These are phyloP conservation scores for Drosophila rhopaloa DNA, from an alignment of 1,140 invertebrate species.

Conservation along the genomic window DNA sequence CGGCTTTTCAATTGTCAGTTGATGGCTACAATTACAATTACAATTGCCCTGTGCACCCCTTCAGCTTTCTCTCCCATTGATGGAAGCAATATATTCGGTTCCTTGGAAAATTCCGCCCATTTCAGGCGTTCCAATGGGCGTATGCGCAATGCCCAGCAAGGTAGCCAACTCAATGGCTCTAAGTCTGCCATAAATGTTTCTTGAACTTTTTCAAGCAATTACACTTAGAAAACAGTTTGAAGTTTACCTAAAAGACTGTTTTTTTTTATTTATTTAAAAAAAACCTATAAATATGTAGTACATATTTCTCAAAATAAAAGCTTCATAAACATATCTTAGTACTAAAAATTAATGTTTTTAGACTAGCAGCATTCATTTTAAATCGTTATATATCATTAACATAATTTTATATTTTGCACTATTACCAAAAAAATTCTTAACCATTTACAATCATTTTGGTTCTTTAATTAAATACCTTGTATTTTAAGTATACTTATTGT, in stretches of 20 bases:
- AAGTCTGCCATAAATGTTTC: slow-evolving; percentile 15
- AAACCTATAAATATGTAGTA: too few species aligned
- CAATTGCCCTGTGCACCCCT: background rate
- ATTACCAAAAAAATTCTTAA: too few species aligned
- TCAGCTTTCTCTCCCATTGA: background rate
- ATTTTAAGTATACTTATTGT: too few species aligned
- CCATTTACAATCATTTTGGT: too few species aligned
- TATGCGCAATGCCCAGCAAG: slow-evolving; percentile 29
- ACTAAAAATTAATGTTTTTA: background rate
- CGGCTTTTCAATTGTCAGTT: slow-evolving; percentile 47
- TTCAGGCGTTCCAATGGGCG: slow-evolving; percentile 33
- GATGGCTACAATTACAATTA: slow-evolving; percentile 28
- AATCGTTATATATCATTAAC: too few species aligned
- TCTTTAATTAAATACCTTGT: too few species aligned
- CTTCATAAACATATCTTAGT: too few species aligned
- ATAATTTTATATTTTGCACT: too few species aligned
- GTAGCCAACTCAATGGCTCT: slow-evolving; percentile 24
- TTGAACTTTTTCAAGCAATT: background rate
- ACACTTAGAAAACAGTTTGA: slow-evolving; percentile 4
- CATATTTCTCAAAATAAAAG: too few species aligned
- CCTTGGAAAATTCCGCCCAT: slow-evolving; percentile 44
- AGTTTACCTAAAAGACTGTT: background rate
- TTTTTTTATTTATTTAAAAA: too few species aligned
- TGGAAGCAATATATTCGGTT: slow-evolving; percentile 32
- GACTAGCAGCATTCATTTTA: too few species aligned